Base-by-base conservation (phyloP, 2,797 vertebrate species). In the Buphagus erythrorhynchus region DNA sequence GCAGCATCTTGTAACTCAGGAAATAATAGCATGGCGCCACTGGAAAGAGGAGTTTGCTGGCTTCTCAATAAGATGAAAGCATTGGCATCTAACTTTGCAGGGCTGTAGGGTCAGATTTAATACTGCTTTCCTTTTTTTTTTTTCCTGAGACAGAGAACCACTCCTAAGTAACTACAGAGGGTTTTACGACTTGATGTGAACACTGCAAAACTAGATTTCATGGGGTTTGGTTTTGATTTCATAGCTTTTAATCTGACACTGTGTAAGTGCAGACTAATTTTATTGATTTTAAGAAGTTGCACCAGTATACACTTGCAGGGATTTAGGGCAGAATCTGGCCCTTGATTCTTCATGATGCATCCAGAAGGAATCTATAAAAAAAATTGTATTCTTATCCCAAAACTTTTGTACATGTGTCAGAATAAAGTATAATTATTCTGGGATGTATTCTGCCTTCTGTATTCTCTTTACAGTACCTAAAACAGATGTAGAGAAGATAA, bases 191-290 rank as follows among this genome's bases (percentile, higher is more conserved):
- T 90, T 52, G 29, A 57, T 96, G 20, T 73, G 73, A 86, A 63
- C n/a, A 31, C 36, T 57, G 73, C n/a, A 77, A 81, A 68, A 66
- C 61, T 69, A 81, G 36, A 90, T 55, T 89, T 88, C 69, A 48
- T 18, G 22, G 43, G 25, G 21, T 38, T 89, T 85, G 38, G 65
- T 58, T 96, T 93, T 93, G 82, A 91, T 84, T 86, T 94, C 8
- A 12, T 48, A 78, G 54, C 33, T 91, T 89, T 76, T 88, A 74
- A 94, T 73, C 73, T 88, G 58, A 88, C 36, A 42, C 29, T 66
- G 55, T 29, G 26, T 76, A 90, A 93, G 13, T 58, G n/a, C 31
- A 69, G 49, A 62, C 40, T 58, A 83, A 69, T 75, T 88, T 58
- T 57, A 75, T 5, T 35, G 42, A 88, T 79, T 95, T 95, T 68